phyloP scores from a whole-genome alignment of 2,888 invertebrate species.

The Lasioglossum zephyrum region DNA sequence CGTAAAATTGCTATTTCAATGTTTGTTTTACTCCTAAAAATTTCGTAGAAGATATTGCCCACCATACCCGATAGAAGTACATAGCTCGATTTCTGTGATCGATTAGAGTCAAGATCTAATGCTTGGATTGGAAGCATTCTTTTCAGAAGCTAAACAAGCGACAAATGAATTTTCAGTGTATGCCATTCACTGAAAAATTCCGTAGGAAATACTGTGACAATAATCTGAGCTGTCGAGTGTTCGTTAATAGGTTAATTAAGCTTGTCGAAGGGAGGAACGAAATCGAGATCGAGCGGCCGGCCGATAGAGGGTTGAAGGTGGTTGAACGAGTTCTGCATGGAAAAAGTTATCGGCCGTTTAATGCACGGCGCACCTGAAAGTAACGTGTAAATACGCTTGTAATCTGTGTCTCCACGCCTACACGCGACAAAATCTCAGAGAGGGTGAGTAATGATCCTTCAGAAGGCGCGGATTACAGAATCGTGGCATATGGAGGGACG shows the following conservation, averaged over 20 bases:
- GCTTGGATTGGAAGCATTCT: neutral
- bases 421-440: constrained; percentile 26
- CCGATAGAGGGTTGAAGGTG: neutral
- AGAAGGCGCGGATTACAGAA: constrained; percentile 80
- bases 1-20: no score
- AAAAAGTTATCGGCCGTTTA: constrained; percentile 9
- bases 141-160: neutral
- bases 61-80: neutral
- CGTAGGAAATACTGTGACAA: neutral
- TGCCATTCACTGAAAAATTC: neutral
- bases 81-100: neutral
- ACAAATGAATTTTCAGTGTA: neutral
- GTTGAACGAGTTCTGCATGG: neutral
- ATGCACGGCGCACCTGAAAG: neutral
- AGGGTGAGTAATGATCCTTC: constrained; percentile 70
- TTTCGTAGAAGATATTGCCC: no score
- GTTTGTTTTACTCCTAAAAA: no score
- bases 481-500: constrained; percentile 76
- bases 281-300: neutral
- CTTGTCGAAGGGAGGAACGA: neutral
- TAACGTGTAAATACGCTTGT: constrained; percentile 49
- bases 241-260: constrained; percentile 4
- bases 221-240: neutral
- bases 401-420: constrained; percentile 52
- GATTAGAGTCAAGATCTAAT: neutral